A percentile compares a stretch with the other conserved stretches of the same genome.
These are phyloP conservation scores for Macrochelys suwanniensis DNA, from an alignment of 2,797 vertebrate species.

Conservation along the genomic window DNA sequence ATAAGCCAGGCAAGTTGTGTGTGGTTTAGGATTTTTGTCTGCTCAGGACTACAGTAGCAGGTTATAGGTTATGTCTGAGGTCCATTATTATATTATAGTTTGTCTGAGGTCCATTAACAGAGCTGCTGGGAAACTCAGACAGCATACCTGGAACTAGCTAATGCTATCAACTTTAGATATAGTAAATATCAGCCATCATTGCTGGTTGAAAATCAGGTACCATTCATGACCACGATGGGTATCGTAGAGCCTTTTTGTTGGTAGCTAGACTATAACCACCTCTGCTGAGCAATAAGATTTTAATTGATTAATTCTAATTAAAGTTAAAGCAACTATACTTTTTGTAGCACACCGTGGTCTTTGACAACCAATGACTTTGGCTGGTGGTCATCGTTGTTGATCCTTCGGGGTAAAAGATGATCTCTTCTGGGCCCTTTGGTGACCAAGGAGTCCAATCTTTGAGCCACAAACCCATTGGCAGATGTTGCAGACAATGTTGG, in stretches of 20 bases:
- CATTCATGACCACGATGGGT: not conserved
- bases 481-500: no score
- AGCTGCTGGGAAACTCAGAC: accelerated
- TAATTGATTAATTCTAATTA: not conserved
- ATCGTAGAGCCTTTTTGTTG: not conserved
- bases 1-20: not conserved
- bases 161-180: not conserved
- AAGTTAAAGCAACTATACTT: not conserved
- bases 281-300: not conserved
- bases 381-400: not conserved
- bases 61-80: not conserved
- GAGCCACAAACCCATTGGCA: no score
- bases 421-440: no score
- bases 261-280: accelerated
- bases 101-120: accelerated
- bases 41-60: accelerated
- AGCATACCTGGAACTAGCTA: not conserved
- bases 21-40: not conserved
- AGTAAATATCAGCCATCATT: not conserved
- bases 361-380: not conserved
- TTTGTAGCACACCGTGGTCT: not conserved
- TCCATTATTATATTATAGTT: accelerated
- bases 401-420: no score
- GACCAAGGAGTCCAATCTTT: no score
- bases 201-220: not conserved